Evolutionary conservation across 2,888 invertebrate species (phyloP), one percentile per base, ranked within the genome.

Genomic region (Apodemia hepburni): DNA sequence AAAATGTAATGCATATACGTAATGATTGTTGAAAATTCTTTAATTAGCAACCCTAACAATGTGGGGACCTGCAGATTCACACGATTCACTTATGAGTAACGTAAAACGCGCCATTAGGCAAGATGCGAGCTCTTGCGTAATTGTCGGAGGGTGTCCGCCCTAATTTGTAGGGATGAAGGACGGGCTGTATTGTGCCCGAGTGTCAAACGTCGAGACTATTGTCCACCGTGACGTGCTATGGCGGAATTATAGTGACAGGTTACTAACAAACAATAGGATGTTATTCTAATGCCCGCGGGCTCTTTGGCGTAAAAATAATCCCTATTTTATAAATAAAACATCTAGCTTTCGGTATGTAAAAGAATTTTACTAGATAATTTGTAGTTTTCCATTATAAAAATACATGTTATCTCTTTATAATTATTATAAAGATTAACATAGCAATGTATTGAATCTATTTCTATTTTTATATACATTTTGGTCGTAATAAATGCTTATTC

Each of bases 81-180:
- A 78, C 79, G 76, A 81, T 86, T 84, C 85, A 84, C 79, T 86
- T 81, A 79, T 75, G 73, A 76, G 80, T 81, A 84, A 83, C 82
- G 76, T 84, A 85, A 88, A 88, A 85, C 84, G 74, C 69, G 70
- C 82, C 85, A 88, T 88, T 88, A 88, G 79, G 73, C 80, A 71
- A 78, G 79, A 81, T 77, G 79, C 77, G 79, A 77, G 76, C 45
- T 65, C 73, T 75, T 75, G 75, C 75, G 76, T 84, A 85, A 86
- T 87, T 85, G 85, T 81, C 78, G 81, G 74, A 82, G 89, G 87
- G 88, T 85, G 85, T 77, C 76, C 78, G 77, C 84, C 86, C 83
- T 84, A 84, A 85, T 85, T 81, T 76, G 81, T 79, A 79, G 79
- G 81, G 83, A 79, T 75, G 58, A 49, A 29, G 42, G 62, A 15